Conservation (phyloP, 2,113 vertebrate species). For the Caranx melampygus region DNA sequence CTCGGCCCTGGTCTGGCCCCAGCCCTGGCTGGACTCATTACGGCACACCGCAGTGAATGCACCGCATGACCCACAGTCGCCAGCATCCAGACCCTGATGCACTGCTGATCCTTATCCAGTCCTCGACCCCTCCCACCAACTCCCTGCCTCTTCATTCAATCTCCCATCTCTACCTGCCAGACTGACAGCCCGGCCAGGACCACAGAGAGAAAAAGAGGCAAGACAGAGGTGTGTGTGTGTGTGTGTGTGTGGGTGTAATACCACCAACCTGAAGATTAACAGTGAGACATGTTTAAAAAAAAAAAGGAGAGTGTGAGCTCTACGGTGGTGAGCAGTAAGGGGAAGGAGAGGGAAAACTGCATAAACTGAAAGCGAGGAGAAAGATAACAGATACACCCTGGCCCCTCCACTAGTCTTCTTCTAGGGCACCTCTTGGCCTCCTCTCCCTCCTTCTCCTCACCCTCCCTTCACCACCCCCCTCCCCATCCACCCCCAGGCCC, state of each 20-base stretch:
- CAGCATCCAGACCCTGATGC: slow-evolving; percentile 30
- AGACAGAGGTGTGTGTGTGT: slow-evolving; percentile 32
- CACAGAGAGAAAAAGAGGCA: slow-evolving; percentile 33
- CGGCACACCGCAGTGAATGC: slow-evolving; percentile 42
- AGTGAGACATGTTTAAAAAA: slow-evolving; percentile 14
- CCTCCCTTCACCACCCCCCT: slow-evolving; percentile 28
- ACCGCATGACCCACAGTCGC: slow-evolving; percentile 38
- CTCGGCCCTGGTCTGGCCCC: slow-evolving; percentile 24
- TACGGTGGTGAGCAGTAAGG: slow-evolving; percentile 34
- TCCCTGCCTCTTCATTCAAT: slow-evolving; percentile 54
- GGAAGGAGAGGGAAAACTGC: slow-evolving; percentile 31
- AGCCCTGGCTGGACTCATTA: slow-evolving; percentile 38
- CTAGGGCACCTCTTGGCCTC: slow-evolving; percentile 71
- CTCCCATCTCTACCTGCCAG: slow-evolving; percentile 52
- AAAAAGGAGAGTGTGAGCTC: slow-evolving; percentile 31
- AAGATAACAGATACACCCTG: slow-evolving; percentile 75
- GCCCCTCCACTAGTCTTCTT: slow-evolving; percentile 72
- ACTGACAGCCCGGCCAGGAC: slow-evolving; percentile 50
- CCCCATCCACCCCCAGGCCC: slow-evolving; percentile 68
- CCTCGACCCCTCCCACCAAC: slow-evolving; percentile 27
- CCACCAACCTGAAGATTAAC: slow-evolving; percentile 23
- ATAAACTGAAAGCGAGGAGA: slow-evolving; percentile 54
- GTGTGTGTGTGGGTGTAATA: slow-evolving; percentile 18
- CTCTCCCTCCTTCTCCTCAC: slow-evolving; percentile 47
- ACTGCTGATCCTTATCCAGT: slow-evolving; percentile 63